Percentiles rank a stretch among this genome's conserved stretches.
Evolutionary conservation across 92 coral and sea anemone genomes (phyloP).

Genomic region (Metridium senile): DNA sequence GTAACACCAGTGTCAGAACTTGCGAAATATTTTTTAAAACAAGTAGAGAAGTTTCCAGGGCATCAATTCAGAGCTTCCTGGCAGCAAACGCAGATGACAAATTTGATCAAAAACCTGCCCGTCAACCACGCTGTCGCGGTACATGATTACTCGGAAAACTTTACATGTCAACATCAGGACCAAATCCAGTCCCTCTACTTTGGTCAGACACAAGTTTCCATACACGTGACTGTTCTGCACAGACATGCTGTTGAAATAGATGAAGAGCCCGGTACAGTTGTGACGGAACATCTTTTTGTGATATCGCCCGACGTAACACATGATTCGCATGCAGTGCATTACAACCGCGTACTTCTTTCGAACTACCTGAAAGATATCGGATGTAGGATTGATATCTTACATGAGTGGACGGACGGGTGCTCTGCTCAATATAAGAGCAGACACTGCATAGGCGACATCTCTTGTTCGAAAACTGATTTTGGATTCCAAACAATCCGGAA

Average conservation of each 20-base stretch:
- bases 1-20: conserved; percentile 15
- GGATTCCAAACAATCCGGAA: conserved; percentile 36
- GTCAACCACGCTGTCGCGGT: conserved; percentile 24
- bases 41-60: conserved; percentile 33
- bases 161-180: conserved; percentile 6
- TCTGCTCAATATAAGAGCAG: conserved; percentile 61
- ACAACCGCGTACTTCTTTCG: conserved; percentile 18
- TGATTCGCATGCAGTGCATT: conserved; percentile 46
- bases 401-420: conserved; percentile 64
- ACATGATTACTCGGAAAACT: conserved; percentile 36
- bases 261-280: neutral
- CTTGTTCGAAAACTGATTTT: conserved; percentile 22
- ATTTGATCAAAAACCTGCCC: conserved; percentile 44
- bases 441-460: conserved; percentile 56
- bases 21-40: conserved; percentile 1
- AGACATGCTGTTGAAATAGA: neutral
- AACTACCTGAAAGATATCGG: conserved; percentile 22
- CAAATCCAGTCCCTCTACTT: too few species aligned
- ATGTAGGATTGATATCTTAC: conserved; percentile 29
- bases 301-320: conserved; percentile 27
- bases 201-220: too few species aligned
- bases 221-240: conserved; percentile 11
- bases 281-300: conserved; percentile 26
- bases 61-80: conserved; percentile 75
- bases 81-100: conserved; percentile 58